These are phyloP conservation scores for Smittia aterrima DNA, from an alignment of 2,888 invertebrate genomes.

Conservation along the genomic window DNA sequence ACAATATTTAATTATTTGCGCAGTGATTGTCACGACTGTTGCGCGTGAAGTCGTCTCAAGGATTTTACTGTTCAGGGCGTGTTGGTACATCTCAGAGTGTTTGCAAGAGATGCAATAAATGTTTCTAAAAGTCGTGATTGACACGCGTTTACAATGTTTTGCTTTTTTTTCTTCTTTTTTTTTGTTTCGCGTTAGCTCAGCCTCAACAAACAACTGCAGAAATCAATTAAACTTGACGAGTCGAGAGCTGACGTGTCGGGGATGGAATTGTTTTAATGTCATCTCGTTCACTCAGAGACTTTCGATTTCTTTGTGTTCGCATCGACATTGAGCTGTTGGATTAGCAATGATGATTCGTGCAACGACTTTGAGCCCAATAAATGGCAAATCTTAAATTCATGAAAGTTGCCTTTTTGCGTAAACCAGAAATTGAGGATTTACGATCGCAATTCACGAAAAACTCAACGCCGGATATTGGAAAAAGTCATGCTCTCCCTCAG, in stretches of 20 bases:
- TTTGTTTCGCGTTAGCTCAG: background rate
- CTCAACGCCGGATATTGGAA: background rate
- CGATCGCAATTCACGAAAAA: background rate
- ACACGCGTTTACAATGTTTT: background rate
- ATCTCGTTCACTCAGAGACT: background rate
- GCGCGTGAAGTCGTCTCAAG: background rate
- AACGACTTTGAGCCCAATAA: no score
- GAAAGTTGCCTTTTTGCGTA: no score
- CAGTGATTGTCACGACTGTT: background rate
- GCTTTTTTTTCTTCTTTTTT: no score
- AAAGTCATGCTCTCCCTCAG: no score
- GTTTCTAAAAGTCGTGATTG: background rate
- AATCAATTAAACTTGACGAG: conserved; percentile 17
- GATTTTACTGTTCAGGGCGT: background rate
- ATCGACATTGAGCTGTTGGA: background rate
- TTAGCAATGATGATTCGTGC: background rate
- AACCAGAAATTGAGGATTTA: background rate
- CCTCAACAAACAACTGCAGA: background rate
- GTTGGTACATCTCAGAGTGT: background rate
- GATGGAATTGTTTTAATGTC: conserved; percentile 15
- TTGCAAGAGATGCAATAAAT: background rate
- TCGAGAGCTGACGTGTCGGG: background rate
- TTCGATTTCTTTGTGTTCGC: background rate
- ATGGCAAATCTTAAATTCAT: no score
- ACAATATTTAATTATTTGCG: background rate